A percentile compares a stretch with the other conserved stretches of the same genome.
Conservation (phyloP, 1,140 invertebrate genomes). For the Helicoverpa zea region DNA sequence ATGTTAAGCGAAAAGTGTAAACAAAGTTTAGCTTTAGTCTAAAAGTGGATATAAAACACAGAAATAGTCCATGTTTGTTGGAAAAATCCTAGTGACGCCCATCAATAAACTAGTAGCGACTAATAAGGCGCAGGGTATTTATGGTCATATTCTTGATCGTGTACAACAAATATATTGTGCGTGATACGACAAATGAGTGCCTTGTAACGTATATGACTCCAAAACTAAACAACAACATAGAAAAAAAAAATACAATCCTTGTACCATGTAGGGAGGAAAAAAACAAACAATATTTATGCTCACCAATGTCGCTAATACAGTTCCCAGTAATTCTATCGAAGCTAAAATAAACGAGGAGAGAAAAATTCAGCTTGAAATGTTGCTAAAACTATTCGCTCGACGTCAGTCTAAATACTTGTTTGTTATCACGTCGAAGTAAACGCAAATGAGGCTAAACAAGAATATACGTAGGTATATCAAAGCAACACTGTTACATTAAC, state of each 20-base stretch:
- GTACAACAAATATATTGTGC: conserved; percentile 21
- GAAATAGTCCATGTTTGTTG: conserved; percentile 16
- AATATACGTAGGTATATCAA: no score
- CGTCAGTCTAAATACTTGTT: not conserved
- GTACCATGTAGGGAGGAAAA: not conserved
- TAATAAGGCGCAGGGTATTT: conserved; percentile 28
- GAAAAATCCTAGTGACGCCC: conserved; percentile 20
- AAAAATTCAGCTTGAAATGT: not conserved
- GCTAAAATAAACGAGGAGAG: not conserved
- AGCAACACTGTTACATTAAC: not conserved
- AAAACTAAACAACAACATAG: not conserved
- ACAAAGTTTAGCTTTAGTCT: not conserved
- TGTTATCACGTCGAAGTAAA: conserved; percentile 9
- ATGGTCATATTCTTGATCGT: conserved; percentile 43
- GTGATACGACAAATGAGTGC: not conserved
- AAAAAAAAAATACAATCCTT: not conserved
- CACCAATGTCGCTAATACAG: not conserved
- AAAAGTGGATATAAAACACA: not conserved
- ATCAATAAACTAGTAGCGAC: conserved; percentile 8
- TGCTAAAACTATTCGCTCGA: conserved; percentile 14
- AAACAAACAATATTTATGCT: not conserved
- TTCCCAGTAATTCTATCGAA: not conserved
- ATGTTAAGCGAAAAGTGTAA: not conserved
- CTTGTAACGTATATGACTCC: not conserved
- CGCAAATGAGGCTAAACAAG: not conserved